Percentiles rank a stretch among this genome's conserved stretches.
phyloP scores from a whole-genome alignment of 2,888 invertebrate genomes.

The Heliconius ethilla region DNA sequence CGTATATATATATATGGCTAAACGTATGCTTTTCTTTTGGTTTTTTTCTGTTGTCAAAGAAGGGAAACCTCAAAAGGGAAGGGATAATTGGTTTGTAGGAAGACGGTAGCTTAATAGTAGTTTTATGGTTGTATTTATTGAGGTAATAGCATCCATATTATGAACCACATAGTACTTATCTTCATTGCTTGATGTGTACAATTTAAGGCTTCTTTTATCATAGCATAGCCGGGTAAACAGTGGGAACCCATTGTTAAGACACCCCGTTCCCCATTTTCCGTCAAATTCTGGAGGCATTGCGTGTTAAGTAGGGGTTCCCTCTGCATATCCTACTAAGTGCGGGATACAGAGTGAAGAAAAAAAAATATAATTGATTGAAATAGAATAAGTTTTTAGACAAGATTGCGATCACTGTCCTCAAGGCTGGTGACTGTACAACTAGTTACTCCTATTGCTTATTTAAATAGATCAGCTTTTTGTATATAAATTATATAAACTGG shows the following conservation, averaged over 20 bases:
- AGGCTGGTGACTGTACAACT: constrained; percentile 14
- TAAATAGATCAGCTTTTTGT: constrained; percentile 14
- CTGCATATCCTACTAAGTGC: no score
- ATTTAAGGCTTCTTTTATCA: background rate
- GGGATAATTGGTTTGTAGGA: constrained; percentile 36
- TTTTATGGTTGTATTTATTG: constrained; percentile 25
- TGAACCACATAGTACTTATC: background rate
- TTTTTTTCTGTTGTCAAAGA: constrained; percentile 42
- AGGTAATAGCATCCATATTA: constrained; percentile 13
- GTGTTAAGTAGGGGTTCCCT: no score
- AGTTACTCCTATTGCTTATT: constrained; percentile 16
- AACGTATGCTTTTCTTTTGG: constrained; percentile 33
- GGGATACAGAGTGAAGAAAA: no score
- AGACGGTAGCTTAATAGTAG: constrained; percentile 29
- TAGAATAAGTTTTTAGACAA: background rate
- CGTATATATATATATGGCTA: background rate
- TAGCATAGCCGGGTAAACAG: no score
- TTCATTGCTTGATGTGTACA: background rate
- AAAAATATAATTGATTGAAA: background rate
- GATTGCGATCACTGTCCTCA: constrained; percentile 16
- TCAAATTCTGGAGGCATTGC: background rate
- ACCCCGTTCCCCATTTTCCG: background rate
- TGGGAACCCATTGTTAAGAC: no score
- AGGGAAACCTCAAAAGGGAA: constrained; percentile 38
- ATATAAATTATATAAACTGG: constrained; percentile 6